A percentile compares a stretch with the other conserved stretches of the same genome.
phyloP scores from a whole-genome alignment of 2,888 invertebrate species.

The Saturnia pavonia region DNA sequence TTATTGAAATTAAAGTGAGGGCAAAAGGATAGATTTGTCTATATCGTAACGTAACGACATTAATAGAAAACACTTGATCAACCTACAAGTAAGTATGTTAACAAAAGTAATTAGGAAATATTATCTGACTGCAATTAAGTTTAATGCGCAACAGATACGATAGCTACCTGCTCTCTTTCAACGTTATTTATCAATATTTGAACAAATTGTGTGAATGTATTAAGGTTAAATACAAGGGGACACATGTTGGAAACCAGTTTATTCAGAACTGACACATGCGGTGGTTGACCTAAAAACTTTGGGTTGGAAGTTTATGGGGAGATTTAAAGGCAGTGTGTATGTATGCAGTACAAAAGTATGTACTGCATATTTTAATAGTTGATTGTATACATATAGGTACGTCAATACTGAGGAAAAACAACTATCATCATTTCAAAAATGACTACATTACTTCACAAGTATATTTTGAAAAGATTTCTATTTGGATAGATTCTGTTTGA shows the following conservation, averaged over 20 bases:
- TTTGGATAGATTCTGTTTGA: no score
- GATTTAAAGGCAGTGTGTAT: not conserved
- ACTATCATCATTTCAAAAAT: no score
- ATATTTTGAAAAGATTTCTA: no score
- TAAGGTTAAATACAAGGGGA: not conserved
- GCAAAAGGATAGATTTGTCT: no score
- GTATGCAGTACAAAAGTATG: no score
- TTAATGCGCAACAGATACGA: not conserved
- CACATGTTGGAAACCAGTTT: conserved; percentile 5
- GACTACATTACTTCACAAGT: no score
- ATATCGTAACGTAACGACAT: no score
- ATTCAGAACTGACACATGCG: not conserved
- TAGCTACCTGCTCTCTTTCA: not conserved
- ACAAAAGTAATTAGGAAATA: not conserved
- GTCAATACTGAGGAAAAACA: no score
- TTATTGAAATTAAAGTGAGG: no score
- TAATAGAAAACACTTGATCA: not conserved
- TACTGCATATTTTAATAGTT: no score
- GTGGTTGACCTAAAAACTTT: not conserved
- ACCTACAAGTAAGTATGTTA: not conserved
- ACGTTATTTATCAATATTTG: not conserved
- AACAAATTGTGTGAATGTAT: not conserved
- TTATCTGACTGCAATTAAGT: not conserved
- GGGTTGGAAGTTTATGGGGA: not conserved
- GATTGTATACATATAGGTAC: no score